phyloP scores from a whole-genome alignment of 2,113 vertebrate genomes.

The Crotalus horridus region DNA sequence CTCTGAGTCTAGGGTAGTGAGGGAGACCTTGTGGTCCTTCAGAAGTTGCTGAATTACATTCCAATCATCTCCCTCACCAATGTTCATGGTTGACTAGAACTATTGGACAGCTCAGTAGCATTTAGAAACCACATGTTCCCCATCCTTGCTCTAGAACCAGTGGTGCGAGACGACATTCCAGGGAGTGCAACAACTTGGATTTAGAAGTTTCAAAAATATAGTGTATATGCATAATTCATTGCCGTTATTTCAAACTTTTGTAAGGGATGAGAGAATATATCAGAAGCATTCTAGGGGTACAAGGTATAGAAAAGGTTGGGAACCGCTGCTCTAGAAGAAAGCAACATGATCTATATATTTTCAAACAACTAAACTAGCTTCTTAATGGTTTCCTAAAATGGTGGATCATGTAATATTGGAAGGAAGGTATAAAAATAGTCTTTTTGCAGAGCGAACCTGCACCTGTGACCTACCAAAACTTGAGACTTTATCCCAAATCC shows the following conservation, averaged over 20 bases:
- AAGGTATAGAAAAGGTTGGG: no score
- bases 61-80: background rate
- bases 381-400: background rate
- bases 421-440: background rate
- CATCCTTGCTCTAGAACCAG: background rate
- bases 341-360: background rate
- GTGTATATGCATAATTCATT: no score
- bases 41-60: background rate
- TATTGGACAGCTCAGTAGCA: background rate
- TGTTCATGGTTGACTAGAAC: background rate
- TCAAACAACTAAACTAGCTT: background rate
- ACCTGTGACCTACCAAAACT: background rate
- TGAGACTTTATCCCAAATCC: background rate
- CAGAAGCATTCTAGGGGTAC: no score
- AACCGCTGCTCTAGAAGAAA: background rate
- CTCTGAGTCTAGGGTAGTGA: background rate
- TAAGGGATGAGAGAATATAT: no score
- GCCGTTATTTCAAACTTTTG: no score
- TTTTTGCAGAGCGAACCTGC: background rate
- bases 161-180: no score
- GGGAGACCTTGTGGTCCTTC: background rate
- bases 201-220: no score
- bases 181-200: no score
- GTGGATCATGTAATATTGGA: background rate
- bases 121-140: background rate